phyloP scores from a whole-genome alignment of 2,888 invertebrate species.

The Stenchaetothrips biformis region DNA sequence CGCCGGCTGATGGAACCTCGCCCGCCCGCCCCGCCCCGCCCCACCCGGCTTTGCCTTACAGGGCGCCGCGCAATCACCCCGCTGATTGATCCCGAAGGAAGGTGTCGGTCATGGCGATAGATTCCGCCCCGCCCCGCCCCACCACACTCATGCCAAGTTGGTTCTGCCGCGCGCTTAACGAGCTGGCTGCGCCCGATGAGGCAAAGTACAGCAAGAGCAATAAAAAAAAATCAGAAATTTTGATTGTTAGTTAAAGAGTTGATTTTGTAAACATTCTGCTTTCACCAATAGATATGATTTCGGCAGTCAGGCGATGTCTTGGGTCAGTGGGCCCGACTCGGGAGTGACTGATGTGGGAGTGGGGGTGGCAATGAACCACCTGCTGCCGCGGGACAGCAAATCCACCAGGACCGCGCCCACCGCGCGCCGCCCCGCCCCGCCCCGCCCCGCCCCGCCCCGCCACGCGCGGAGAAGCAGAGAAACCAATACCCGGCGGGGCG shows the following conservation, averaged over 20 bases:
- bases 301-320: background rate
- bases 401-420: background rate
- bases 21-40: too few relatives aligned
- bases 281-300: background rate
- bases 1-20: background rate
- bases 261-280: background rate
- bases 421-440: background rate
- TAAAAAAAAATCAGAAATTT: background rate
- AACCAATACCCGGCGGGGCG: background rate
- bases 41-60: background rate
- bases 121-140: constrained; percentile 1
- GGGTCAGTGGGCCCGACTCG: too few relatives aligned
- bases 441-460: background rate
- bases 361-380: background rate
- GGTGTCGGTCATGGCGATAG: constrained; percentile 22
- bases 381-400: background rate
- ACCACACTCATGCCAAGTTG: background rate
- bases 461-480: background rate
- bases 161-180: background rate
- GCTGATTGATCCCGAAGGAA: constrained; percentile 12
- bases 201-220: background rate
- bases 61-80: constrained; percentile 4
- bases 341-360: background rate
- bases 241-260: background rate
- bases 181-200: background rate